A percentile compares a stretch with the other conserved stretches of the same genome.
Evolutionary conservation across 2,113 vertebrate species (phyloP).

Genomic region (Limnothrissa miodon): DNA sequence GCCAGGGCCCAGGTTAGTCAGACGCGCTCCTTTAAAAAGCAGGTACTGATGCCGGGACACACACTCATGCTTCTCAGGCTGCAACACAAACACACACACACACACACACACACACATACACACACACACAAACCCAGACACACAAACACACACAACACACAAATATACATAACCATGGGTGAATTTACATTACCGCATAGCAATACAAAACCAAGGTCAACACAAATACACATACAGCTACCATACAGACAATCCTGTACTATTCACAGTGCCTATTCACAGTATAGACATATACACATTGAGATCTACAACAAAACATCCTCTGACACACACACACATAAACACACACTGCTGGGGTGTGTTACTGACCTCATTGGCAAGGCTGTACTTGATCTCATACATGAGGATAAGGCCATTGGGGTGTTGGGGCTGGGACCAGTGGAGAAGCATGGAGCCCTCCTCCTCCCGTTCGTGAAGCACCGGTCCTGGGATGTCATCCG

Average conservation of each 20-base stretch:
- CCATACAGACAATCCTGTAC: not conserved
- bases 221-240: not conserved
- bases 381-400: conserved; percentile 93
- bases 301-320: not conserved
- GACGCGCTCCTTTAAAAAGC: conserved; percentile 79
- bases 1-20: conserved; percentile 83
- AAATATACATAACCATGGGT: not conserved
- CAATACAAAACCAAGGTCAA: too few relatives aligned
- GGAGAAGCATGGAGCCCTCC: conserved; percentile 82
- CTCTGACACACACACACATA: not conserved
- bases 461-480: conserved; percentile 80
- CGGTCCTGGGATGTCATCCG: conserved; percentile 88
- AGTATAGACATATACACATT: too few relatives aligned
- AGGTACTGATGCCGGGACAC: conserved; percentile 89
- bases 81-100: conserved; percentile 33
- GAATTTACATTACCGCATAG: too few relatives aligned
- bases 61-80: conserved; percentile 87
- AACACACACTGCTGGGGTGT: not conserved
- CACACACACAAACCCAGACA: not conserved
- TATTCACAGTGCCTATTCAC: too few relatives aligned
- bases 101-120: not conserved
- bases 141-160: conserved; percentile 30
- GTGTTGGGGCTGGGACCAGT: conserved; percentile 83
- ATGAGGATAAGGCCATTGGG: conserved; percentile 94
- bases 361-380: conserved; percentile 81